These are phyloP conservation scores for Drosophila eohydei DNA, from an alignment of 2,888 invertebrate species.

Conservation along the genomic window DNA sequence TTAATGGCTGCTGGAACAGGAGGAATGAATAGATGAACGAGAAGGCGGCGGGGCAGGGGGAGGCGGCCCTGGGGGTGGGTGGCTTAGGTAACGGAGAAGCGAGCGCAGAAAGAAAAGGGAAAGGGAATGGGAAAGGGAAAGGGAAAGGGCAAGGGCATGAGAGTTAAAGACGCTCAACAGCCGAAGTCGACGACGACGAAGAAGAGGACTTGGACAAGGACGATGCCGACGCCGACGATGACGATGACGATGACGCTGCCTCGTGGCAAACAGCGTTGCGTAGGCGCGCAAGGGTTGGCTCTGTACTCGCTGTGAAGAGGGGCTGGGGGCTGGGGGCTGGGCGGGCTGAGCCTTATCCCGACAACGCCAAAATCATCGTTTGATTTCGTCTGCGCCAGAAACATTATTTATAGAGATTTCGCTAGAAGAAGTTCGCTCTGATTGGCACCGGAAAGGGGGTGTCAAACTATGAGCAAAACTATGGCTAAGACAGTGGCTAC, in stretches of 20 bases:
- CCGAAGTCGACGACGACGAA: slow-evolving; percentile 28
- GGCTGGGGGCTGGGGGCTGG: not conserved
- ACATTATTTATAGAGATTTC: slow-evolving; percentile 19
- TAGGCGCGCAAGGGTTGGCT: slow-evolving; percentile 48
- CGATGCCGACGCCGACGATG: not conserved
- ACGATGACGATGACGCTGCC: slow-evolving; percentile 22
- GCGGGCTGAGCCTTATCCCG: not conserved
- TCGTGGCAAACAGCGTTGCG: slow-evolving; percentile 43
- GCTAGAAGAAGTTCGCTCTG: not conserved
- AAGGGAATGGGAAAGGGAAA: slow-evolving; percentile 29
- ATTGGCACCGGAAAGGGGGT: not conserved
- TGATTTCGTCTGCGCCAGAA: slow-evolving; percentile 33
- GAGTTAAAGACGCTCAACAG: slow-evolving; percentile 50
- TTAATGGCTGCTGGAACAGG: slow-evolving; percentile 81
- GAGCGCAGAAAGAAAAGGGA: slow-evolving; percentile 1
- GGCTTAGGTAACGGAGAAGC: slow-evolving; percentile 17
- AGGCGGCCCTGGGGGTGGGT: not conserved
- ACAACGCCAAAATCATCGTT: slow-evolving; percentile 31
- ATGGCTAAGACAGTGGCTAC: slow-evolving; percentile 9
- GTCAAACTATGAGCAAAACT: slow-evolving; percentile 45
- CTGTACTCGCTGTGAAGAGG: not conserved
- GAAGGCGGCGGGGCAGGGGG: slow-evolving; percentile 2
- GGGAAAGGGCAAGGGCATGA: slow-evolving; percentile 30
- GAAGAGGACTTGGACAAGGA: slow-evolving; percentile 4
- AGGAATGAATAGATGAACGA: slow-evolving; percentile 36